Evolutionary conservation across 2,888 invertebrate genomes (phyloP).

Genomic region (Hydrotaea diabolus): DNA sequence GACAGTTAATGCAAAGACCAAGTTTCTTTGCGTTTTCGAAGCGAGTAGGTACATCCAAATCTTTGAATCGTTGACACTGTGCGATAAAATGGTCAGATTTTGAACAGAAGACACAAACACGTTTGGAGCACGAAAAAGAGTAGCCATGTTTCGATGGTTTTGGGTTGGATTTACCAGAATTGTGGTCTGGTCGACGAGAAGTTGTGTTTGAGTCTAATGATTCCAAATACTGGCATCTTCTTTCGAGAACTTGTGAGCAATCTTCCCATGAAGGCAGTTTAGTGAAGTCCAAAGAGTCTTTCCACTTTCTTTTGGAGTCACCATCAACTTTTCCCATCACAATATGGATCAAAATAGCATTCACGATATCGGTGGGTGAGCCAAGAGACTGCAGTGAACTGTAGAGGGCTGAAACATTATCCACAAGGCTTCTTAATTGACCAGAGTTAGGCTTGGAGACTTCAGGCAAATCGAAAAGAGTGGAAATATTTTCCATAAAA

Average conservation of each 20-base stretch:
- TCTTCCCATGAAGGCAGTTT: constrained; percentile 56
- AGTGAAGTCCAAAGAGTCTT: constrained; percentile 52
- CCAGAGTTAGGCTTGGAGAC: constrained; percentile 16
- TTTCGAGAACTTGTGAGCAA: constrained; percentile 42
- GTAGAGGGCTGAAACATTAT: constrained; percentile 50
- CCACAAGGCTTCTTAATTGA: constrained; percentile 42
- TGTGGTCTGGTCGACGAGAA: not conserved
- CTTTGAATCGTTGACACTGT: constrained; percentile 33
- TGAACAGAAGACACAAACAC: not conserved
- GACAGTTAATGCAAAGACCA: constrained; percentile 42
- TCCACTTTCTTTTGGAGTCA: constrained; percentile 52
- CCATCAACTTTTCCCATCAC: constrained; percentile 53
- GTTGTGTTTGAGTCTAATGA: not conserved
- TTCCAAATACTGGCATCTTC: constrained; percentile 49
- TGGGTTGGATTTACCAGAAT: constrained; percentile 21
- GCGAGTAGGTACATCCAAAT: constrained; percentile 23
- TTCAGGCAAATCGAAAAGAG: constrained; percentile 36
- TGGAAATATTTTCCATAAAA: constrained; percentile 47
- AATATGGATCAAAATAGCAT: constrained; percentile 50
- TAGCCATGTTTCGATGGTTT: constrained; percentile 7
- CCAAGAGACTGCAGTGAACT: constrained; percentile 46
- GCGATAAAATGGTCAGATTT: constrained; percentile 32
- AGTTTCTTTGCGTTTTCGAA: constrained; percentile 32
- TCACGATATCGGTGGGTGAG: constrained; percentile 42
- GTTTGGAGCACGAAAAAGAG: constrained; percentile 4